Percentiles rank a stretch among this genome's conserved stretches.
Evolutionary conservation across 2,888 invertebrate genomes (phyloP).

Genomic region (Ophion ventricosus): DNA sequence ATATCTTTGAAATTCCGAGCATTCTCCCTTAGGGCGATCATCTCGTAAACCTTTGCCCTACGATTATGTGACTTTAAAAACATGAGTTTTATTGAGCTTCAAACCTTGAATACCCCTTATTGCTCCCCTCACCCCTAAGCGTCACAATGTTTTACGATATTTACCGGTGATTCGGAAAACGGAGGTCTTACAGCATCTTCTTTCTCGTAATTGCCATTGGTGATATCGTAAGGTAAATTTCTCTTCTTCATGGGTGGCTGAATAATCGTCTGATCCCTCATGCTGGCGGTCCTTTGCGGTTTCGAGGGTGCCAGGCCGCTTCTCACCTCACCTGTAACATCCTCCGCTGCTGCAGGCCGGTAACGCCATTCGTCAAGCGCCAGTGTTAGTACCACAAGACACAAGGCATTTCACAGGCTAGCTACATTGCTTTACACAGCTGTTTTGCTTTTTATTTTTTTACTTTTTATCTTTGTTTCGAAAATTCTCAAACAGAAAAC

Average conservation of each 20-base stretch:
- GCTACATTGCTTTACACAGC: conserved; percentile 70
- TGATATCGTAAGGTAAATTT: conserved; percentile 64
- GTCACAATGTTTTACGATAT: conserved; percentile 9
- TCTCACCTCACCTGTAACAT: conserved; percentile 90
- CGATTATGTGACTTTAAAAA: too few relatives aligned
- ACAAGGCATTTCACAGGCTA: conserved; percentile 81
- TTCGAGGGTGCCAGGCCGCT: conserved; percentile 92
- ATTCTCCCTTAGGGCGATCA: too few relatives aligned
- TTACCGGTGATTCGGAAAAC: conserved; percentile 78
- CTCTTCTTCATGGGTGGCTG: conserved; percentile 75
- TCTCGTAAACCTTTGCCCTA: too few relatives aligned
- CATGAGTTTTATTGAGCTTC: too few relatives aligned
- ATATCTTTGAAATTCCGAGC: too few relatives aligned
- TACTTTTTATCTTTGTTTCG: neutral
- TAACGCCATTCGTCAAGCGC: conserved; percentile 81
- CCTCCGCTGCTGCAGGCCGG: conserved; percentile 83
- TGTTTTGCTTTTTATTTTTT: conserved; percentile 39
- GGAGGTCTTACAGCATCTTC: conserved; percentile 70
- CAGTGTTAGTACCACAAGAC: conserved; percentile 82
- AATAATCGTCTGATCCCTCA: conserved; percentile 86
- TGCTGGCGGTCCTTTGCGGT: conserved; percentile 93
- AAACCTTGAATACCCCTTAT: too few relatives aligned
- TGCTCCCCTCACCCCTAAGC: too few relatives aligned
- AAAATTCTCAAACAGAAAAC: conserved; percentile 29
- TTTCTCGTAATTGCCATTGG: conserved; percentile 75